These are phyloP conservation scores for Oryzias melastigma DNA, from an alignment of 2,113 vertebrate genomes.

Conservation along the genomic window DNA sequence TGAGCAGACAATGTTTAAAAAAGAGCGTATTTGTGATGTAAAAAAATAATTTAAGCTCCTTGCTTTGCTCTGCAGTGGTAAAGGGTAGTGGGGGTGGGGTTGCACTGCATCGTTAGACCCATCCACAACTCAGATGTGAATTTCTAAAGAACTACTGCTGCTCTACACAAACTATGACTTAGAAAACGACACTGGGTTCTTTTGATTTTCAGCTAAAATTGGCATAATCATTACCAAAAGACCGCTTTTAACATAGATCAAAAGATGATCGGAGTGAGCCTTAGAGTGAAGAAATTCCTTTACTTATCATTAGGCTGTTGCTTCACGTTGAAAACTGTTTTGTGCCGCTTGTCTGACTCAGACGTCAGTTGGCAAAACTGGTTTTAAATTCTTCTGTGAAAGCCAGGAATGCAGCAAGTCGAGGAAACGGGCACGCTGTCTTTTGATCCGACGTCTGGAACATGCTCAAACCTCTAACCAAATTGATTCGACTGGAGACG, in stretches of 20 bases:
- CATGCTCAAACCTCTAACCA: constrained; percentile 24
- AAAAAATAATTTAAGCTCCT: too few relatives aligned
- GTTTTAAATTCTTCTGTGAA: not conserved
- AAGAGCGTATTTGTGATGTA: too few relatives aligned
- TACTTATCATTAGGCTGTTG: constrained; percentile 32
- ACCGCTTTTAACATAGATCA: too few relatives aligned
- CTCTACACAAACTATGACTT: too few relatives aligned
- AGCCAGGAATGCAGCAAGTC: not conserved
- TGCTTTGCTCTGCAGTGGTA: too few relatives aligned
- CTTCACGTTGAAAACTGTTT: constrained; percentile 8
- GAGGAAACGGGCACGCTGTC: not conserved
- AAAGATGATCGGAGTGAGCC: constrained; percentile 4
- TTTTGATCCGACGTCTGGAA: constrained; percentile 5
- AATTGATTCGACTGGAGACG: constrained; percentile 21
- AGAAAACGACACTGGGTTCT: too few relatives aligned
- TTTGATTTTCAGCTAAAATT: too few relatives aligned
- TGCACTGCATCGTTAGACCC: too few relatives aligned
- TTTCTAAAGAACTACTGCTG: constrained; percentile 9
- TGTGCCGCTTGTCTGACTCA: constrained; percentile 41
- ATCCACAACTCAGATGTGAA: too few relatives aligned
- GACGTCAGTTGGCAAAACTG: constrained; percentile 12
- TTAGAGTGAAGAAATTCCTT: constrained; percentile 27
- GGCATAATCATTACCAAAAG: too few relatives aligned
- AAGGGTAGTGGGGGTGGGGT: too few relatives aligned
- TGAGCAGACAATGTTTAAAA: too few relatives aligned